Conservation (phyloP, 2,113 vertebrate genomes). For the Argyrosomus japonicus region DNA sequence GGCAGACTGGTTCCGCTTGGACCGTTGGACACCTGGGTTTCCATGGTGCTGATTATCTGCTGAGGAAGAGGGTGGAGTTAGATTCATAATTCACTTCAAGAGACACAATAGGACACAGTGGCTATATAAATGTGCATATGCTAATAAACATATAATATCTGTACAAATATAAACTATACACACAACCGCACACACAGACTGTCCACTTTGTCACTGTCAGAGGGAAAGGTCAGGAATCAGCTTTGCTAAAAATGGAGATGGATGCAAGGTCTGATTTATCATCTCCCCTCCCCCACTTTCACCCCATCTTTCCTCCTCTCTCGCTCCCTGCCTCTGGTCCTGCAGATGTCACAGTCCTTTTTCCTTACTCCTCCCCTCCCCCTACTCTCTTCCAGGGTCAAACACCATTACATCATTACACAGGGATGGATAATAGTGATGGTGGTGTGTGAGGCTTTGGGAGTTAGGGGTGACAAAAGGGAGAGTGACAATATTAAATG, state of each 20-base stretch:
- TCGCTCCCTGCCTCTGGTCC: conserved; percentile 75
- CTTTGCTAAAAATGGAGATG: conserved; percentile 66
- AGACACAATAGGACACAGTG: background rate
- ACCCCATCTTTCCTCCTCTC: conserved; percentile 54
- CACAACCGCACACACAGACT: background rate
- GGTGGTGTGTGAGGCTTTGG: conserved; percentile 37
- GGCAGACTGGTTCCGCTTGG: conserved; percentile 91
- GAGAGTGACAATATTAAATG: conserved; percentile 33
- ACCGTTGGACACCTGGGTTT: conserved; percentile 96
- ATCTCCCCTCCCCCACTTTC: conserved; percentile 54
- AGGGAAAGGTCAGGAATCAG: conserved; percentile 68
- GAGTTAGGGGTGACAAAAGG: conserved; percentile 54
- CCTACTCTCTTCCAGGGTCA: conserved; percentile 77
- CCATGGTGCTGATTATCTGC: conserved; percentile 99
- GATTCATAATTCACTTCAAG: conserved; percentile 47
- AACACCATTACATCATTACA: conserved; percentile 80
- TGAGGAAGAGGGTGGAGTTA: conserved; percentile 84
- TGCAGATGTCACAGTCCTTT: conserved; percentile 83
- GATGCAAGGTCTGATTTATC: conserved; percentile 67
- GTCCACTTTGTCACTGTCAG: conserved; percentile 67
- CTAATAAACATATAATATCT: conserved; percentile 13
- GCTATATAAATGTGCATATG: conserved; percentile 9
- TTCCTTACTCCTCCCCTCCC: conserved; percentile 65
- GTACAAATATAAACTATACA: conserved; percentile 1
- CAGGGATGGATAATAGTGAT: conserved; percentile 63